These are phyloP conservation scores for Habropoda laboriosa DNA, from an alignment of 1,140 invertebrate genomes.

Conservation along the genomic window DNA sequence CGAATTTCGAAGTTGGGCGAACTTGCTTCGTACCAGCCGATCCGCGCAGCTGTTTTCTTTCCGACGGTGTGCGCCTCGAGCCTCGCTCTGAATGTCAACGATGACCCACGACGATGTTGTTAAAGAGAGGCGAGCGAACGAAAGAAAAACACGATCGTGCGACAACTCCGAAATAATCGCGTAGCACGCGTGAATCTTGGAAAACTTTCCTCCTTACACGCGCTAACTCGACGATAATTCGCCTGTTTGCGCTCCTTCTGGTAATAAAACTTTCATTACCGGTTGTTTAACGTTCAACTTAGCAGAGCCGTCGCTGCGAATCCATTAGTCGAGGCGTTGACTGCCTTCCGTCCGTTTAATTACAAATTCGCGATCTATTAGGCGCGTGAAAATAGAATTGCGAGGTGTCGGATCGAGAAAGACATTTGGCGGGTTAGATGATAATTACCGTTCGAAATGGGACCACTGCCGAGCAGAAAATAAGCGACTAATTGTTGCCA, in stretches of 20 bases:
- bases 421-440: slow-evolving; percentile 31
- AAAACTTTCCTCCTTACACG: too few species aligned
- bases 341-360: slow-evolving; percentile 39
- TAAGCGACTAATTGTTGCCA: slow-evolving; percentile 61
- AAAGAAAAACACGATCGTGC: too few species aligned
- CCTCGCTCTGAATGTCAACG: too few species aligned
- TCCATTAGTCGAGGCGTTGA: slow-evolving; percentile 39
- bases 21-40: too few species aligned
- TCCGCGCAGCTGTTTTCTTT: slow-evolving; percentile 16
- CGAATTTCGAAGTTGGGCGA: too few species aligned
- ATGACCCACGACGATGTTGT: background rate
- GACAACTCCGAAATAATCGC: too few species aligned
- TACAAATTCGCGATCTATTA: slow-evolving; percentile 45
- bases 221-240: too few species aligned
- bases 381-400: slow-evolving; percentile 41
- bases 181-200: too few species aligned
- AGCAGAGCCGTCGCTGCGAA: background rate
- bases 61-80: slow-evolving; percentile 19
- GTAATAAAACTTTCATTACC: slow-evolving; percentile 3
- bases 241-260: too few species aligned
- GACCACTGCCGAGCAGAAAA: slow-evolving; percentile 44
- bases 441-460: slow-evolving; percentile 59
- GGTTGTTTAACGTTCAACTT: background rate
- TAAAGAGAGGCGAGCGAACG: too few species aligned
- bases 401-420: background rate